Base-by-base conservation (phyloP, 2,113 vertebrate species). In the Pimephales promelas region DNA sequence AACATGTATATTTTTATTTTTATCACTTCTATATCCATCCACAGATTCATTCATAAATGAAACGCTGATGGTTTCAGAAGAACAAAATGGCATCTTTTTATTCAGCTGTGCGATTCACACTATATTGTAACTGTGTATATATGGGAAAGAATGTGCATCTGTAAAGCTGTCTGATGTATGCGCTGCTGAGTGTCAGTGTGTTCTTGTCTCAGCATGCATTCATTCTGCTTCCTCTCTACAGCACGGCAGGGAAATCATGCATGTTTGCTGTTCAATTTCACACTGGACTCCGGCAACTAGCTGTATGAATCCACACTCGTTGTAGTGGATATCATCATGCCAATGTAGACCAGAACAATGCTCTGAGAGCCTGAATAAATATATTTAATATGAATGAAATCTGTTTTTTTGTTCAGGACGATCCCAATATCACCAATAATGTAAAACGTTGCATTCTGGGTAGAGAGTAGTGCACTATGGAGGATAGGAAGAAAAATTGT, bases 341-440 rank as follows among this genome's bases (percentile, higher is more conserved):
- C 54, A 40, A 24, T 0, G 8, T 24, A 16, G 34, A 59, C 34
- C 31, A 74, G 52, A 76, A 76, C 49, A 28, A 77, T 0, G 11
- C 54, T 77, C 56, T 28, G 36, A 79, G 56, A 62, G 56, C 76
- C 54, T 28, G 4, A 79, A 79, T 79, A 79, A 79, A 79, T 40
- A 10, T 14, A 59, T 61, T 45, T 61, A 24, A 62, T 26, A 20
- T 36, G 6, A 79, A 45, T 45, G 40, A 16, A 24, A 72, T 59
- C 13, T 10, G 14, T 61, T 2, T 26, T 26, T 61, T 59, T 18
- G 8, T 72, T 72, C 40, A 0, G 11, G 5, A 3, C 1, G 36
- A 43, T 36, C 9, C 18, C 18, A 40, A 14, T 11, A 40, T 40
- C 10, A 40, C 4, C 20, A 43, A n/a, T 10, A 43, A 45, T 45